Conservation (phyloP, 2,797 vertebrate genomes). For the Oceanodroma leucorhoa region DNA sequence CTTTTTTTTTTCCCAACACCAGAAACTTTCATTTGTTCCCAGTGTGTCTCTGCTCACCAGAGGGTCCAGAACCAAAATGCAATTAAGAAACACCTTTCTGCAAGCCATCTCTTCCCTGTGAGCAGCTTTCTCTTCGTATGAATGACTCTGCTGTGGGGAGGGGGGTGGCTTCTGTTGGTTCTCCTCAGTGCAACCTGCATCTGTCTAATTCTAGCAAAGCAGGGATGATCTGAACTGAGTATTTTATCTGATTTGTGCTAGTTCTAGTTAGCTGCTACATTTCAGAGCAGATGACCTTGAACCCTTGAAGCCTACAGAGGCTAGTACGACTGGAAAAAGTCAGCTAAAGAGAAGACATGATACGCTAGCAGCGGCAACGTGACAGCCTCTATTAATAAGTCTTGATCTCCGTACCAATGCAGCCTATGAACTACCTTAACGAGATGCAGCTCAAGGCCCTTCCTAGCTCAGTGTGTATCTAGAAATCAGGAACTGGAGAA, state of each 20-base stretch:
- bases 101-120: background rate
- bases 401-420: background rate
- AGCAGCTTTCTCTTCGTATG: background rate
- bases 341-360: background rate
- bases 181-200: background rate
- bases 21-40: constrained; percentile 66
- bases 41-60: constrained; percentile 43
- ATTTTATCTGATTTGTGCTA: background rate
- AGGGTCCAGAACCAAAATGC: constrained; percentile 55
- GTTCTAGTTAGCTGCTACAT: background rate
- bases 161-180: background rate
- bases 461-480: background rate
- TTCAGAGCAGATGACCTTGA: background rate
- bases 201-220: background rate
- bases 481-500: background rate
- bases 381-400: background rate
- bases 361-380: accelerated
- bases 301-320: background rate
- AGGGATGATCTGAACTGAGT: background rate
- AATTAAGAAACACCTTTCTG: constrained; percentile 67
- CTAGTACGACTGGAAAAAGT: background rate
- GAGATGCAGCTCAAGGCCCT: background rate
- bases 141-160: constrained; percentile 26
- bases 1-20: background rate
- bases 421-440: background rate